Evolutionary conservation across 92 coral and sea anemone genomes (phyloP), one percentile per base, ranked within the genome.

Genomic region (Parazoanthus atlanticus): DNA sequence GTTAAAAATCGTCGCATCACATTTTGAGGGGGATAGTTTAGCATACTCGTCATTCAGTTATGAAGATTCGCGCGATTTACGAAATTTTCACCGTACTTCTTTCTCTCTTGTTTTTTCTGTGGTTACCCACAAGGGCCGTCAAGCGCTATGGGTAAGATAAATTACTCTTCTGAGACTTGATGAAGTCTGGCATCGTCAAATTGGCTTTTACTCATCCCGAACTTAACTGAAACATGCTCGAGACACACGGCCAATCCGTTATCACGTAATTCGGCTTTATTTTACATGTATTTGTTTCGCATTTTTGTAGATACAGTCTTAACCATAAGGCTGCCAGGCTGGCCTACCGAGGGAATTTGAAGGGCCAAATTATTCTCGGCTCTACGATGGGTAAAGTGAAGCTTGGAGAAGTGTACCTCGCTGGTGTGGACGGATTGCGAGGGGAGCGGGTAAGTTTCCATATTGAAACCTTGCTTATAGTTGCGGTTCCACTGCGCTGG

Each of bases 11-110:
- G 77, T 71, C 87, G 87, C 87, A 69, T 84, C 78, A 26, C 34
- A 84, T 41, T 70, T 83, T 84, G 40, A 43, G 78, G 64, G 78
- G 78, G 65, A 84, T 70, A 84, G 79, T 84, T 84, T 71, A 84
- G 66, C 46, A 31, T 32, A 70, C 87, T 84, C 87, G 78, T 84
- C 87, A 70, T 84, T 84, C 87, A 84, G 67, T 29, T 84, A 84
- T 84, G 87, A 70, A 47, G 87, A 69, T 84, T 84, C 87, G 87
- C 87, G 79, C 87, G 87, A 84, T 84, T 84, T 84, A 84, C 87
- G 36, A 84, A 84, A 40, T 43, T 84, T 29, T 46, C 77, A 84
- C 66, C 58, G 77, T 84, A 41, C 43, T 84, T 0, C 3, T 84
- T 47, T 84, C 38, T 26, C 17, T 69, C 19, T 31, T 84, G 36